phyloP scores from a whole-genome alignment of 2,888 invertebrate species.

The Plagodis dolabraria region DNA sequence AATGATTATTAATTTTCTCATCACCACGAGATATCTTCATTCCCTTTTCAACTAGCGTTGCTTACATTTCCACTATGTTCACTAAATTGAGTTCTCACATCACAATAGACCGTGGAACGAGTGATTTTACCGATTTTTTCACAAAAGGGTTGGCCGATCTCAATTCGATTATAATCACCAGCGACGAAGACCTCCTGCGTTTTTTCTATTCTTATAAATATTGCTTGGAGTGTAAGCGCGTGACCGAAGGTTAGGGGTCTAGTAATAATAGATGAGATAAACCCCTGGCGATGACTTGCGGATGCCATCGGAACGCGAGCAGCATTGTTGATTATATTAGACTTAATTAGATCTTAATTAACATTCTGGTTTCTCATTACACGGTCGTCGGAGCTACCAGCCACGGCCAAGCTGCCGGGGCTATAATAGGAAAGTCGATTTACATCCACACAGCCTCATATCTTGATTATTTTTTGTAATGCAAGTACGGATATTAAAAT shows the following conservation, averaged over 20 bases:
- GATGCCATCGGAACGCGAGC: constrained; percentile 78
- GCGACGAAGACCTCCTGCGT: constrained; percentile 47
- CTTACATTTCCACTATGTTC: constrained; percentile 64
- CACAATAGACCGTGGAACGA: constrained; percentile 76
- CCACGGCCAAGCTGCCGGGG: constrained; percentile 64
- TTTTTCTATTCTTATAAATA: constrained; percentile 38
- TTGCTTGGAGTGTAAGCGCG: constrained; percentile 7
- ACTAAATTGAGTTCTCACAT: constrained; percentile 84
- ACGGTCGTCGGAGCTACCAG: constrained; percentile 80
- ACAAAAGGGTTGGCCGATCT: constrained; percentile 82
- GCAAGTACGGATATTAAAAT: constrained; percentile 50
- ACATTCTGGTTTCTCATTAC: constrained; percentile 84
- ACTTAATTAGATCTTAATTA: constrained; percentile 85
- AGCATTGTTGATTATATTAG: constrained; percentile 84
- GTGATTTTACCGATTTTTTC: constrained; percentile 79
- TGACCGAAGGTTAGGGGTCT: constrained; percentile 65
- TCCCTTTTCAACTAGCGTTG: constrained; percentile 66
- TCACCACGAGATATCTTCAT: constrained; percentile 69
- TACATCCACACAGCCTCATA: constrained; percentile 59
- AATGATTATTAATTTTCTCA: constrained; percentile 32
- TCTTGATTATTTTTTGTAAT: constrained; percentile 72
- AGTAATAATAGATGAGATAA: constrained; percentile 52
- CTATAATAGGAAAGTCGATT: constrained; percentile 78
- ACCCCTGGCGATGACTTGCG: constrained; percentile 79
- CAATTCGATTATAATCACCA: constrained; percentile 79